Conservation (phyloP, 2,113 vertebrate genomes). For the Synodontis membranacea region DNA sequence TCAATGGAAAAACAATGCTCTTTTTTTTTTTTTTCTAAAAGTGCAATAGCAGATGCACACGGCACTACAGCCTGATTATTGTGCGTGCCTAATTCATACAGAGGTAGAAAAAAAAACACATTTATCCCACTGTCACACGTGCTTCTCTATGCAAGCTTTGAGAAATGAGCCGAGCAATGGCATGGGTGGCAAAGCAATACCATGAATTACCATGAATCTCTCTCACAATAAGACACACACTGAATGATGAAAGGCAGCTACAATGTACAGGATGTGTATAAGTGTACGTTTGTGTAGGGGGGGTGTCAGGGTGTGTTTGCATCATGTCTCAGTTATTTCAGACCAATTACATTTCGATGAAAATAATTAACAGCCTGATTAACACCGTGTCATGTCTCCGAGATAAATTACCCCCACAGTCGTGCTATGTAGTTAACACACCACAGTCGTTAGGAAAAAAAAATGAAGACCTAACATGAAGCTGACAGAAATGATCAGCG, state of each 20-base stretch:
- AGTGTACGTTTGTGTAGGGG: slow-evolving; percentile 11
- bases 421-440: slow-evolving; percentile 19
- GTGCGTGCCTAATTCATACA: slow-evolving; percentile 24
- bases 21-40: slow-evolving; percentile 6
- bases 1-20: slow-evolving; percentile 21
- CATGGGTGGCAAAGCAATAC: slow-evolving; percentile 1
- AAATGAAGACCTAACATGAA: slow-evolving; percentile 23
- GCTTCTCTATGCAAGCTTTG: slow-evolving; percentile 16
- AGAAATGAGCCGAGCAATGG: slow-evolving; percentile 46
- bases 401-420: slow-evolving; percentile 23
- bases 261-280: neutral
- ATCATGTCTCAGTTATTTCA: slow-evolving; percentile 41
- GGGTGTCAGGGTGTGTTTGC: neutral
- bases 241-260: slow-evolving; percentile 11
- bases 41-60: slow-evolving; percentile 17
- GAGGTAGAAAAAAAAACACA: slow-evolving; percentile 29
- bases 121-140: slow-evolving; percentile 37
- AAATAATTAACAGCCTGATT: slow-evolving; percentile 46
- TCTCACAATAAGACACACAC: slow-evolving; percentile 9
- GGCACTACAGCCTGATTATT: slow-evolving; percentile 28
- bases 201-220: slow-evolving; percentile 15
- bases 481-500: neutral
- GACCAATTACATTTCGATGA: slow-evolving; percentile 45
- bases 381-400: slow-evolving; percentile 29
- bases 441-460: neutral